Percentiles rank a stretch among this genome's conserved stretches.
Evolutionary conservation across 2,113 vertebrate genomes (phyloP).

Genomic region (Amblyopsis rosae): DNA sequence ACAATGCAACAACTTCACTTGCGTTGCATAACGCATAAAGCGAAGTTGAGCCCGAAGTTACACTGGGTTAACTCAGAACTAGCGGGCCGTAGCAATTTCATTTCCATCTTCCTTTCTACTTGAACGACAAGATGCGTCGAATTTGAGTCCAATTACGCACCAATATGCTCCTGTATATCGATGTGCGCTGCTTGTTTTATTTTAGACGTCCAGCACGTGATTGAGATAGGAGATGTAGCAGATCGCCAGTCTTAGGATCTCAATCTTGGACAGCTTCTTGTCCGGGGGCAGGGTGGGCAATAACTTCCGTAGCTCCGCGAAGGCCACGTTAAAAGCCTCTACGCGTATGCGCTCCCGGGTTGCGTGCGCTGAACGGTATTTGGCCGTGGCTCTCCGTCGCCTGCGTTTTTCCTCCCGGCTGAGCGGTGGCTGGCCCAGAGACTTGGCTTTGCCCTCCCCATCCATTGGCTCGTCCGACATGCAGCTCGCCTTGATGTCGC

Average conservation of each 20-base stretch:
- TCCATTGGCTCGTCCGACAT: constrained; percentile 83
- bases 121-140: neutral
- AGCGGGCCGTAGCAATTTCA: neutral
- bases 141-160: neutral
- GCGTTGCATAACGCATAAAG: neutral
- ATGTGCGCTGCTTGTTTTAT: neutral
- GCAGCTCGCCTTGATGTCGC: constrained; percentile 79
- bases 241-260: constrained; percentile 87
- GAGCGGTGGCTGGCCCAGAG: constrained; percentile 80
- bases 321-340: constrained; percentile 86
- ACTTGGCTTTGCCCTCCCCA: constrained; percentile 69
- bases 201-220: constrained; percentile 85
- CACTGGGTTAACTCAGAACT: no score
- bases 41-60: no score
- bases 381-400: constrained; percentile 74
- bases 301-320: constrained; percentile 83
- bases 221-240: constrained; percentile 90
- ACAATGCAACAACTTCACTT: neutral
- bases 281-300: constrained; percentile 85
- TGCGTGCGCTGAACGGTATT: constrained; percentile 78
- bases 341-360: constrained; percentile 83
- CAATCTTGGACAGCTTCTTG: constrained; percentile 88
- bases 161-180: neutral
- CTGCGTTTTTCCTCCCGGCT: constrained; percentile 90
- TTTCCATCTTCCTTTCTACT: neutral